Evolutionary conservation across 2,113 vertebrate species (phyloP).

Genomic region (Cryptomyrus ogoouensis): DNA sequence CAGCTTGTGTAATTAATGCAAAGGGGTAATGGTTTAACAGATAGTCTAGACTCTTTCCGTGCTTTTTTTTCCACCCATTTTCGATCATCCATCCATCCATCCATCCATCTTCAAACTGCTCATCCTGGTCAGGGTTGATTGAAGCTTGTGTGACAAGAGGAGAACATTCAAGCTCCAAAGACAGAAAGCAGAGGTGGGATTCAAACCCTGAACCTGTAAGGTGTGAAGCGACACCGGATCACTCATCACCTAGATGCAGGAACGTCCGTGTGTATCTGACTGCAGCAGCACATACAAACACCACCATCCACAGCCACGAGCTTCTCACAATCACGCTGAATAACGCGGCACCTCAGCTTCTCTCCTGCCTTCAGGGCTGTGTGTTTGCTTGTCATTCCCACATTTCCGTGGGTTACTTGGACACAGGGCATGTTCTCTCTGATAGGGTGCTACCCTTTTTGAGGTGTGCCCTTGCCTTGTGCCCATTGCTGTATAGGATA

Average conservation of each 20-base stretch:
- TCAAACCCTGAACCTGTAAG: background rate
- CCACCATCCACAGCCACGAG: background rate
- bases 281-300: background rate
- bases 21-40: no score
- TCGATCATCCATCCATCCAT: no score
- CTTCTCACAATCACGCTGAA: background rate
- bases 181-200: background rate
- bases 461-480: background rate
- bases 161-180: background rate
- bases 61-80: no score
- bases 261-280: background rate
- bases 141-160: no score
- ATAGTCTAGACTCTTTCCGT: no score
- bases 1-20: no score
- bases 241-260: no score
- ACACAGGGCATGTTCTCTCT: background rate
- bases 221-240: no score
- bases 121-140: no score
- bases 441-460: background rate
- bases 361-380: background rate
- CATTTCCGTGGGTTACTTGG: background rate
- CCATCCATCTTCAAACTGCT: no score
- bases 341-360: background rate
- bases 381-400: background rate
- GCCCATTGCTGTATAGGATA: background rate